These are phyloP conservation scores for Aplidium turbinatum DNA, from an alignment of 23 tunicate genomes.

Conservation along the genomic window DNA sequence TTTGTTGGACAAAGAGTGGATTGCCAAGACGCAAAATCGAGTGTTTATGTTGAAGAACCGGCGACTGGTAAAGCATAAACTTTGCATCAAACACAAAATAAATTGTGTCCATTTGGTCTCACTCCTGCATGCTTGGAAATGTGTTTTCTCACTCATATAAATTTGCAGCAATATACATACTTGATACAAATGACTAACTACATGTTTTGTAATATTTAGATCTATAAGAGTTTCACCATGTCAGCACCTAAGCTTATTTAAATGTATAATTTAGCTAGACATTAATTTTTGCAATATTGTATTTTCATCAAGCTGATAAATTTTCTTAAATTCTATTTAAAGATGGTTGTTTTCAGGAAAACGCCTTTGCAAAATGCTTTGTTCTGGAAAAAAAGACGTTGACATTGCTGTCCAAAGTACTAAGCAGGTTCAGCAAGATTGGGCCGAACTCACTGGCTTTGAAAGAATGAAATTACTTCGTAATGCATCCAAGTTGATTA, in stretches of 20 bases:
- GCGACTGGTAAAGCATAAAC: conserved; percentile 90
- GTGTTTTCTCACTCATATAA: too few species aligned
- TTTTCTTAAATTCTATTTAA: neutral
- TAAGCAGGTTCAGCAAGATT: conserved; percentile 56
- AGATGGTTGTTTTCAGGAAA: conserved; percentile 30
- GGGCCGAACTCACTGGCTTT: conserved; percentile 66
- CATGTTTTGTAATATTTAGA: too few species aligned
- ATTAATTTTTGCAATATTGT: too few species aligned
- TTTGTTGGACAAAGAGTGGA: conserved; percentile 55
- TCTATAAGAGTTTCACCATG: too few species aligned
- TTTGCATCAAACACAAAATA: too few species aligned
- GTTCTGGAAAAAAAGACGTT: conserved; percentile 64
- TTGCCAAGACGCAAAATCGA: conserved; percentile 8
- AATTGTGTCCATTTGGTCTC: too few species aligned
- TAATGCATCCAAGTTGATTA: conserved; percentile 52
- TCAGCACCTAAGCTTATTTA: too few species aligned
- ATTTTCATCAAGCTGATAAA: neutral
- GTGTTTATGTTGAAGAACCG: conserved; percentile 64
- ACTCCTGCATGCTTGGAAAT: too few species aligned
- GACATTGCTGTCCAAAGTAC: conserved; percentile 61
- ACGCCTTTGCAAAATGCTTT: conserved; percentile 39
- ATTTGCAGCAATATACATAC: too few species aligned
- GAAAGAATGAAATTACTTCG: conserved; percentile 62
- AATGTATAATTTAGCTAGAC: too few species aligned
- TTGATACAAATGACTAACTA: too few species aligned